phyloP scores from a whole-genome alignment of 2,888 invertebrate species.

The Chaetoderma sp. region DNA sequence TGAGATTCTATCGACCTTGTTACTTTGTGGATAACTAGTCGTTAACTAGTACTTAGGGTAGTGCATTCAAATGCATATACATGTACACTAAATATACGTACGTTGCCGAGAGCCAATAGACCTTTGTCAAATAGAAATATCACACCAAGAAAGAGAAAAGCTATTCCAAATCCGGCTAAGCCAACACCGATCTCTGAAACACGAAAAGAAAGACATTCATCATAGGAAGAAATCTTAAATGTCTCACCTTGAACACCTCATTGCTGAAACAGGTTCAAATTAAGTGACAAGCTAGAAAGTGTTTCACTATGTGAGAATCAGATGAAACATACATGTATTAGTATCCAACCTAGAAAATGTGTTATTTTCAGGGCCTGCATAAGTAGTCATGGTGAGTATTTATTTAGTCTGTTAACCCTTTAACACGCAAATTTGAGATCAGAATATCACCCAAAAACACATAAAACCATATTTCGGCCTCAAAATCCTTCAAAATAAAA shows the following conservation, averaged over 20 bases:
- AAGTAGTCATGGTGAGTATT: too few relatives aligned
- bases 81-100: constrained; percentile 80
- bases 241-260: not conserved
- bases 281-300: not conserved
- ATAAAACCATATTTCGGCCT: not conserved
- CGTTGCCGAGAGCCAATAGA: constrained; percentile 98
- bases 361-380: too few relatives aligned
- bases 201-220: constrained; percentile 1
- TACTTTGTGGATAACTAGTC: too few relatives aligned
- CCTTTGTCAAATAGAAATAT: constrained; percentile 96
- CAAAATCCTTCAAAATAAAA: too few relatives aligned
- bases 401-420: too few relatives aligned
- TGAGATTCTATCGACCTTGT: too few relatives aligned
- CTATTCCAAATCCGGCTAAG: constrained; percentile 90
- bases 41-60: too few relatives aligned
- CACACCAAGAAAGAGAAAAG: constrained; percentile 94
- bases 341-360: too few relatives aligned
- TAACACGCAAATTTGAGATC: too few relatives aligned
- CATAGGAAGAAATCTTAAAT: not conserved
- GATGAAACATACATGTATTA: too few relatives aligned
- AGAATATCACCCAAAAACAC: not conserved
- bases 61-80: too few relatives aligned
- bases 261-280: not conserved
- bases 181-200: constrained; percentile 91
- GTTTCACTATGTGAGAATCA: too few relatives aligned